A percentile compares a stretch with the other conserved stretches of the same genome.
phyloP scores from a whole-genome alignment of 1,140 invertebrate species.

The Panonychus citri region DNA sequence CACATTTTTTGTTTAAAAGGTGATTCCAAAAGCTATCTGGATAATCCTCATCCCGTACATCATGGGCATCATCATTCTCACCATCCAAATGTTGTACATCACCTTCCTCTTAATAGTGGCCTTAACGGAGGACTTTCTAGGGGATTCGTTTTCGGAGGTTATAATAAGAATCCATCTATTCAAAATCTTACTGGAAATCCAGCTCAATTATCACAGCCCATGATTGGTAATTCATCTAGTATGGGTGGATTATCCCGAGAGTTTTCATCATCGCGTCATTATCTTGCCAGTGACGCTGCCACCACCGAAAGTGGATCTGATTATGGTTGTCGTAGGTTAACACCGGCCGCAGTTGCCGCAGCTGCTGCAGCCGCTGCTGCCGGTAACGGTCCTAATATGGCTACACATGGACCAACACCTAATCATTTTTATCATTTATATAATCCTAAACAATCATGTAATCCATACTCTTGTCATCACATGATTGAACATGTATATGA shows the following conservation, averaged over 20 bases:
- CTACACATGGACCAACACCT: background rate
- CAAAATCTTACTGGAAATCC: background rate
- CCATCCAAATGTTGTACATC: background rate
- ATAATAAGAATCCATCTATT: background rate
- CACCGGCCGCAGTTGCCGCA: background rate
- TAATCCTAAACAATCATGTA: background rate
- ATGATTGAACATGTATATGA: constrained; percentile 11
- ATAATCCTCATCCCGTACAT: background rate
- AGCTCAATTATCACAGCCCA: background rate
- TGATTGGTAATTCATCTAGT: background rate
- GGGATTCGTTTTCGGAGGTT: no score
- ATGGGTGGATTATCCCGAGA: background rate
- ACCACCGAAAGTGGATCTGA: background rate
- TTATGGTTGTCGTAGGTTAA: background rate
- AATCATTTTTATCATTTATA: constrained; percentile 1
- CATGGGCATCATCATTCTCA: background rate
- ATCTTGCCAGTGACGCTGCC: background rate
- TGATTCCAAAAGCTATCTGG: background rate
- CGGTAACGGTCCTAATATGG: background rate
- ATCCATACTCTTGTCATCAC: constrained; percentile 1
- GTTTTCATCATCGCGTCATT: background rate
- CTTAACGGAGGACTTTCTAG: no score
- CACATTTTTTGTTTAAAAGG: background rate
- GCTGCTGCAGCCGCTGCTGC: background rate
- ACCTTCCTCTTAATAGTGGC: background rate